Conservation (phyloP, 1,140 invertebrate species). For the Chrysoperla carnea region DNA sequence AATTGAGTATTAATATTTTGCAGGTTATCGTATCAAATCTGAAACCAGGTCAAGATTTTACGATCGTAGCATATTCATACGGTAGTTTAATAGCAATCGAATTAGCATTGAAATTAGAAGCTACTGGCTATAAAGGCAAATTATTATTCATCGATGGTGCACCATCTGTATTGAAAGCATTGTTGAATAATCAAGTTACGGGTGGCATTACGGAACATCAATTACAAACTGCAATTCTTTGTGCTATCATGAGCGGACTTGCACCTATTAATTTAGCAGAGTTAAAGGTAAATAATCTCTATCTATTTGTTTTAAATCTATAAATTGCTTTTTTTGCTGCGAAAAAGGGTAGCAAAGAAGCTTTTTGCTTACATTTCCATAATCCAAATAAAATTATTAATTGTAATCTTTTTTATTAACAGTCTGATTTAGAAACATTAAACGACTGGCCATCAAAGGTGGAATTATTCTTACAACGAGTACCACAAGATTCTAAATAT, state of each 20-base stretch:
- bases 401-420: neutral
- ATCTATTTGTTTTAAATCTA: conserved; percentile 10
- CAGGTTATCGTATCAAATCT: no score
- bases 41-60: conserved; percentile 25
- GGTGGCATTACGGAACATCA: conserved; percentile 20
- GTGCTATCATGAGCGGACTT: conserved; percentile 28
- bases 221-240: conserved; percentile 33
- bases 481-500: conserved; percentile 21
- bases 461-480: conserved; percentile 10
- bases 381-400: no score
- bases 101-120: conserved; percentile 33
- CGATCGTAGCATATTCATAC: conserved; percentile 46
- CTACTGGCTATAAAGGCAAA: conserved; percentile 29
- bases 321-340: conserved; percentile 1
- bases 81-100: conserved; percentile 37
- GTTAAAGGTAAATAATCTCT: conserved; percentile 25
- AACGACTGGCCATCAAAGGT: neutral
- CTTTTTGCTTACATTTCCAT: no score
- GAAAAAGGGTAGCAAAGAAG: no score
- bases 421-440: neutral
- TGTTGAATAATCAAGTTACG: conserved; percentile 23
- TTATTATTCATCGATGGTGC: conserved; percentile 37
- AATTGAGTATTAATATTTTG: no score
- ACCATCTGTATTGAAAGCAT: conserved; percentile 30
- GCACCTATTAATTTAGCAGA: conserved; percentile 31